These are phyloP conservation scores for Odontomyia ornata DNA, from an alignment of 2,888 invertebrate species.

Conservation along the genomic window DNA sequence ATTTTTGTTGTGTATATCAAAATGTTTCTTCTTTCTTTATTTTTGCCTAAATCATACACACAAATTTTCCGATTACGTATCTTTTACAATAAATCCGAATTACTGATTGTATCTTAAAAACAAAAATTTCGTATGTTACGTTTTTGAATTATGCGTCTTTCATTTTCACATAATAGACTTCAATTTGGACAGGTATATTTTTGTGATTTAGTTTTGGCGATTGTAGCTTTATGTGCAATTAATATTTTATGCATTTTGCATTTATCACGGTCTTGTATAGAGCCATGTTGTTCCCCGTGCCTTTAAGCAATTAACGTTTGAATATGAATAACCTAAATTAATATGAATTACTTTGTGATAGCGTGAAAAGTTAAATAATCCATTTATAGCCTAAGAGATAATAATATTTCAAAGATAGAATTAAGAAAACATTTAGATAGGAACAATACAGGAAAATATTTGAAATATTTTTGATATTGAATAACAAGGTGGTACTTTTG, in stretches of 20 bases:
- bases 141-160: conserved; percentile 12
- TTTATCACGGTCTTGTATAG: conserved; percentile 61
- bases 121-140: background rate
- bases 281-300: conserved; percentile 59
- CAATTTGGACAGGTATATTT: conserved; percentile 65
- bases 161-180: conserved; percentile 56
- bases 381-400: background rate
- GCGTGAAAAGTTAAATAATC: background rate
- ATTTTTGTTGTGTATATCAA: conserved; percentile 29
- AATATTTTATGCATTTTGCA: conserved; percentile 64
- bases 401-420: background rate
- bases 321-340: conserved; percentile 13
- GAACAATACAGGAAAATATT: background rate
- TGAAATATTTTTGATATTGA: conserved; percentile 2
- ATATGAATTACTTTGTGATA: conserved; percentile 17
- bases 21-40: too few species aligned
- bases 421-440: background rate
- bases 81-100: background rate
- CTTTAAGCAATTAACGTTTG: conserved; percentile 50
- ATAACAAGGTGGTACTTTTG: conserved; percentile 23
- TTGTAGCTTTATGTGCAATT: conserved; percentile 63
- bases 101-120: background rate
- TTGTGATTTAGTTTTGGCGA: conserved; percentile 64
- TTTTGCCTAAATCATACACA: too few species aligned
- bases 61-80: too few species aligned